Conservation (phyloP, 2,113 vertebrate species). For the Gnathonemus echidnorhynchus region DNA sequence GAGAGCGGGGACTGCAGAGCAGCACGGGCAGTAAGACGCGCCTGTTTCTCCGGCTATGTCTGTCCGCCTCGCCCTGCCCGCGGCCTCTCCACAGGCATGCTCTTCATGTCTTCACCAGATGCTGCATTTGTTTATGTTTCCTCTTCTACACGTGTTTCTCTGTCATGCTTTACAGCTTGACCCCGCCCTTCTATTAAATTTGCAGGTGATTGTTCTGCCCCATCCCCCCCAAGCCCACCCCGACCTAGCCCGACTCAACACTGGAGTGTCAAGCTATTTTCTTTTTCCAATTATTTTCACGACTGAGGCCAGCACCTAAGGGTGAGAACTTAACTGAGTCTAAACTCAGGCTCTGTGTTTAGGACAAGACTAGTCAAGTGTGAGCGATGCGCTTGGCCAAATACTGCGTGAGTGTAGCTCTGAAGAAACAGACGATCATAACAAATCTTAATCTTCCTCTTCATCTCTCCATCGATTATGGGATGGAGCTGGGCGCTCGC, state of each 20-base stretch:
- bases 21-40: background rate
- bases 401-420: background rate
- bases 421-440: background rate
- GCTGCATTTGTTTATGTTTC: background rate
- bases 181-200: constrained; percentile 31
- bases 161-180: constrained; percentile 22
- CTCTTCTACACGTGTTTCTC: constrained; percentile 20
- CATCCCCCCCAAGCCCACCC: constrained; percentile 31
- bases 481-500: background rate
- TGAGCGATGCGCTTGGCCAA: background rate
- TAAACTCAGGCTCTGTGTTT: background rate
- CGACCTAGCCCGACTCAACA: constrained; percentile 20
- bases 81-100: background rate
- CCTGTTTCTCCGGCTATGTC: background rate
- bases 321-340: background rate
- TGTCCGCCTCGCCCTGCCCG: too few relatives aligned
- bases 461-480: background rate
- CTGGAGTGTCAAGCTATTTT: background rate
- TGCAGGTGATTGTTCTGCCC: constrained; percentile 33
- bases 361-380: background rate
- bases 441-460: background rate
- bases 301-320: background rate
- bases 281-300: background rate
- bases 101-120: background rate
- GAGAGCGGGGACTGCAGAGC: background rate